A percentile compares a stretch with the other conserved stretches of the same genome.
Evolutionary conservation across 2,113 vertebrate species (phyloP).

Genomic region (Pyxicephalus adspersus): DNA sequence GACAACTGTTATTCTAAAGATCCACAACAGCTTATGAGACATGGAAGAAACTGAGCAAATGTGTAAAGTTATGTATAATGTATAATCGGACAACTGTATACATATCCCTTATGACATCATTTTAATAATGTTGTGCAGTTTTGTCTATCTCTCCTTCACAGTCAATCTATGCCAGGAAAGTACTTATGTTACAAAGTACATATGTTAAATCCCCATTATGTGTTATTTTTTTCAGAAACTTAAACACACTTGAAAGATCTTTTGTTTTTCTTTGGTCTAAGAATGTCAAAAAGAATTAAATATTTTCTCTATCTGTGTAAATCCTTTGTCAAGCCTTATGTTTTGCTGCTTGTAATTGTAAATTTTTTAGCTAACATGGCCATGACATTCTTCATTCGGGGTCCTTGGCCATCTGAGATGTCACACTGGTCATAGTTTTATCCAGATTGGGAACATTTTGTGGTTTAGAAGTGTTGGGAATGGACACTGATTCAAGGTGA

Average conservation of each 20-base stretch:
- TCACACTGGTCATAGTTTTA: too few relatives aligned
- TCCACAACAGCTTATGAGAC: too few relatives aligned
- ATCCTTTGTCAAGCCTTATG: too few relatives aligned
- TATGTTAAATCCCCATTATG: neutral
- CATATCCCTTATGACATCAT: neutral
- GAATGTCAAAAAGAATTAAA: conserved; percentile 24
- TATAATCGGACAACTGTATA: neutral
- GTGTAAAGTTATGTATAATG: neutral
- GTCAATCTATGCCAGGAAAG: conserved; percentile 5
- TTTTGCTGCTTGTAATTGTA: too few relatives aligned
- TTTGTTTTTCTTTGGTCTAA: neutral
- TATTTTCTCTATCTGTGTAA: neutral
- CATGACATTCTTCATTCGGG: too few relatives aligned
- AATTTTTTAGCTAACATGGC: too few relatives aligned
- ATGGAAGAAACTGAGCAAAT: neutral
- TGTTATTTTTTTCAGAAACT: neutral
- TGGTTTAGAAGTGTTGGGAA: too few relatives aligned
- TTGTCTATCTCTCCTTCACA: neutral
- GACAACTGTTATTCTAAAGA: too few relatives aligned
- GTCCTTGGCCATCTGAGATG: too few relatives aligned
- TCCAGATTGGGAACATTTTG: too few relatives aligned
- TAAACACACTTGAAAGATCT: conserved; percentile 14
- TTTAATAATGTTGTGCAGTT: neutral
- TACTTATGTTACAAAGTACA: neutral
- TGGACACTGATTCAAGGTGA: too few relatives aligned